A percentile compares a stretch with the other conserved stretches of the same genome.
Evolutionary conservation across 2,113 vertebrate species (phyloP).

Genomic region (Corydoras maculifer): DNA sequence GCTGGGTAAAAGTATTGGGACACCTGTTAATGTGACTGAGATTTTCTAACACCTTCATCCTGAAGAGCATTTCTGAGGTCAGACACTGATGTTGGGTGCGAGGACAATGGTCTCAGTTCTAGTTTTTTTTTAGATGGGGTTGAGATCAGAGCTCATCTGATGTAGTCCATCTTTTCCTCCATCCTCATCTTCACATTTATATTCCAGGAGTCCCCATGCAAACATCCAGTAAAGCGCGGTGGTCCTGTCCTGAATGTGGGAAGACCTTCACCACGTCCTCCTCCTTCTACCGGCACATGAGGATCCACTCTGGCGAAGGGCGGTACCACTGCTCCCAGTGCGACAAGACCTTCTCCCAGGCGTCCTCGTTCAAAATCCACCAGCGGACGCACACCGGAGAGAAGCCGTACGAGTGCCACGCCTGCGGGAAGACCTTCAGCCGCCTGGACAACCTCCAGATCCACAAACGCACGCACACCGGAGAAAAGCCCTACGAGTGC

Average conservation of each 20-base stretch:
- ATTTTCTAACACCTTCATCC: too few species aligned
- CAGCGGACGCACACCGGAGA: conserved; percentile 24
- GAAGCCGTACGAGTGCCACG: conserved; percentile 11
- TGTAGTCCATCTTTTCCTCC: too few species aligned
- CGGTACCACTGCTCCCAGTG: conserved; percentile 19
- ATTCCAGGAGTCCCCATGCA: not conserved
- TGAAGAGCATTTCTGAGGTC: too few species aligned
- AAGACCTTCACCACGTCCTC: not conserved
- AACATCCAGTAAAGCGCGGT: not conserved
- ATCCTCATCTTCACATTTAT: not conserved
- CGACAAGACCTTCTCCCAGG: not conserved
- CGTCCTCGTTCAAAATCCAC: not conserved
- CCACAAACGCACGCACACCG: conserved; percentile 23
- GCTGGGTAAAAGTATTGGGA: too few species aligned
- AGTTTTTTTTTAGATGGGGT: too few species aligned
- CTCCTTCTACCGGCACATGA: not conserved
- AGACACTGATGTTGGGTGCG: too few species aligned
- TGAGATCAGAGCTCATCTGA: too few species aligned
- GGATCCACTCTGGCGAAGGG: not conserved
- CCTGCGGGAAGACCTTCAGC: conserved; percentile 11
- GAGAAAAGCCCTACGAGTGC: conserved; percentile 7
- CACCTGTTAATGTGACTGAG: too few species aligned
- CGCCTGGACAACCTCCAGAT: conserved; percentile 5
- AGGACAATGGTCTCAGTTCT: too few species aligned
- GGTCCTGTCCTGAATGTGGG: not conserved